Conservation (phyloP, 2,888 invertebrate species). For the Zeuzera pyrina region DNA sequence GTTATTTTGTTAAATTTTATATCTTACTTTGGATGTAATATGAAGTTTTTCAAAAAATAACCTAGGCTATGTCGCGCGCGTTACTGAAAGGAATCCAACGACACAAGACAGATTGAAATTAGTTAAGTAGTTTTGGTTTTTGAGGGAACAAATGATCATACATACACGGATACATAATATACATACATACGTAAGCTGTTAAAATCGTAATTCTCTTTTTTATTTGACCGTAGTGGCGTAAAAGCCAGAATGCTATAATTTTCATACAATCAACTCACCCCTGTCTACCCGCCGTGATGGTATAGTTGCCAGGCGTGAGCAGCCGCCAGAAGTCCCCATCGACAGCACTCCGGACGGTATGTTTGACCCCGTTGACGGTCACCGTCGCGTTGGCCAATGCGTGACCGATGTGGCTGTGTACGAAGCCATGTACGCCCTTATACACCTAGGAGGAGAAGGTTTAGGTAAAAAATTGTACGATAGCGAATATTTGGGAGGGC, state of each 20-base stretch:
- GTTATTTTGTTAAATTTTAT: too few relatives aligned
- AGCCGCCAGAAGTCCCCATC: conserved; percentile 96
- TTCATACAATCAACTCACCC: conserved; percentile 63
- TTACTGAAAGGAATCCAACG: too few relatives aligned
- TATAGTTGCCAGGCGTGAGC: conserved; percentile 88
- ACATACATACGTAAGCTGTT: too few relatives aligned
- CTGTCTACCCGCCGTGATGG: conserved; percentile 79
- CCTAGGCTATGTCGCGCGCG: too few relatives aligned
- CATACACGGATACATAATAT: too few relatives aligned
- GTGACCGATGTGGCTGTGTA: conserved; percentile 85
- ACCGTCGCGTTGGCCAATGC: conserved; percentile 82
- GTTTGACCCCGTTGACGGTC: conserved; percentile 81
- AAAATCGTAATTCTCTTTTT: neutral
- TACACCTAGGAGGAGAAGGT: conserved; percentile 83
- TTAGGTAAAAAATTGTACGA: too few relatives aligned
- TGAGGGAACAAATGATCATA: too few relatives aligned
- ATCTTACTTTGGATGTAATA: too few relatives aligned
- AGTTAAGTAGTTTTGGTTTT: too few relatives aligned
- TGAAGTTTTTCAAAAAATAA: too few relatives aligned
- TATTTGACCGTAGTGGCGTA: neutral
- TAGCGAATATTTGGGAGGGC: too few relatives aligned
- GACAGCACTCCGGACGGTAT: conserved; percentile 77
- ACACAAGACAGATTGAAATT: too few relatives aligned
- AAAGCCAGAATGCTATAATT: neutral
- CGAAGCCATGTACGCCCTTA: conserved; percentile 88